Base-by-base conservation (phyloP, 2,888 invertebrate species). In the Pollenia labialis region DNA sequence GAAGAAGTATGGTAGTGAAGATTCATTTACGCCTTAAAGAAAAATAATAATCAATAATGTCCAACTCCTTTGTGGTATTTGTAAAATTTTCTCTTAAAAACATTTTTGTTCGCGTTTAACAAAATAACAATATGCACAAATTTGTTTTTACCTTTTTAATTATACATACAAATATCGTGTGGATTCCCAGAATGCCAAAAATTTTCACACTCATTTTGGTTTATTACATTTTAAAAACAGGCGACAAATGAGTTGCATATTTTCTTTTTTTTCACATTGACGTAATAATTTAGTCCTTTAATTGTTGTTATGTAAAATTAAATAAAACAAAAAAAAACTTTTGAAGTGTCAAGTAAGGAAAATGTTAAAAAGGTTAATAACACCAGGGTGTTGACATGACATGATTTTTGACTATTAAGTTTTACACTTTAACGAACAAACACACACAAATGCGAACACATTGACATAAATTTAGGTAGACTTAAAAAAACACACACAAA, bases 281-380 rank as follows among this genome's bases (percentile, higher is more conserved):
- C 44, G 54, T 52, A 52, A 66, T 56, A 66, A 66, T n/a, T 23
- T 54, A 23, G 48, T 74, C 44, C 12, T 40, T 69, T 72, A 14
- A 64, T 32, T 48, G 60, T 18, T 72, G 72, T 48, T 23, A 52
- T 32, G 52, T 18, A 50, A n/a, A 40, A 68, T 44, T 2, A 40
- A 40, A 12, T 23, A 1, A 58, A n/a, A n/a, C n/a, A n/a, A 40
- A 58, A 58, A 58, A 23, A 14, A 9, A 6, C 14, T 23, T 56
- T 11, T 56, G 6, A 18, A 23, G 40, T 58, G 58, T 58, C 12
- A 54, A 68, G 32, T 4, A 9, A 44, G n/a, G 4, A 72, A 54
- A 83, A 71, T 64, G 62, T 54, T 60, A 83, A 2, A 32, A 77
- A 71, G 83, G 76, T 83, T 83, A 56, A 18, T 50, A 62, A 68